A percentile compares a stretch with the other conserved stretches of the same genome.
Conservation (phyloP, 92 coral and sea anemone species). For the Pocillopora meandrina region DNA sequence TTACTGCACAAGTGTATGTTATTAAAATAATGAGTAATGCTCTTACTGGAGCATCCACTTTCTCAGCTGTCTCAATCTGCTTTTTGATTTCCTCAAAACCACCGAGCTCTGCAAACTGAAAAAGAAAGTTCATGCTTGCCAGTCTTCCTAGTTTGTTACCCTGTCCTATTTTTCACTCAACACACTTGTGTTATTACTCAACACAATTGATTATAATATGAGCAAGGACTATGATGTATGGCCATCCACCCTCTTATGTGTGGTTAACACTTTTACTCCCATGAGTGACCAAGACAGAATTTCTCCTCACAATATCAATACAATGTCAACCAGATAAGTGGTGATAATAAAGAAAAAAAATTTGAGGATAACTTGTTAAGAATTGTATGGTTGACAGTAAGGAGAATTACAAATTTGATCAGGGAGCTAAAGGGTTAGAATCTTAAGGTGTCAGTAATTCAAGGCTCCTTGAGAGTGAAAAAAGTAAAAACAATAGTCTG, state of each 20-base stretch:
- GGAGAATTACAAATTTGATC: background rate
- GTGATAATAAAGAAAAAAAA: no score
- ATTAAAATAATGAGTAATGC: background rate
- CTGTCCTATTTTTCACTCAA: background rate
- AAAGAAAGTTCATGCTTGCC: background rate
- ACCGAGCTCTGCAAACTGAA: conserved; percentile 82
- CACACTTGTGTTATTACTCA: background rate
- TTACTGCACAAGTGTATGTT: background rate
- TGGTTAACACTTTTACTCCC: no score
- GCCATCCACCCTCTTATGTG: no score
- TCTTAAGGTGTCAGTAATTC: no score
- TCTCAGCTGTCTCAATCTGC: conserved; percentile 75
- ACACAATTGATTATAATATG: background rate
- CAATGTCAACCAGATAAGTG: no score
- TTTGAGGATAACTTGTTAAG: background rate
- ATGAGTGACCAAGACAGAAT: no score
- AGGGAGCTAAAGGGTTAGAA: no score
- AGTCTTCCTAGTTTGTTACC: background rate
- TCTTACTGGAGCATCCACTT: conserved; percentile 87
- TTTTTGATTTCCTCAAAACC: conserved; percentile 82
- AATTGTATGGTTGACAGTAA: background rate
- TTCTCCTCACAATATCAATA: no score
- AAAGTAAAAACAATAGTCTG: no score
- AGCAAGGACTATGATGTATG: no score
- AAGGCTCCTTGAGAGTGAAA: no score